A percentile compares a stretch with the other conserved stretches of the same genome.
Evolutionary conservation across 1,140 invertebrate species (phyloP).

Genomic region (Choristoneura fumiferana): DNA sequence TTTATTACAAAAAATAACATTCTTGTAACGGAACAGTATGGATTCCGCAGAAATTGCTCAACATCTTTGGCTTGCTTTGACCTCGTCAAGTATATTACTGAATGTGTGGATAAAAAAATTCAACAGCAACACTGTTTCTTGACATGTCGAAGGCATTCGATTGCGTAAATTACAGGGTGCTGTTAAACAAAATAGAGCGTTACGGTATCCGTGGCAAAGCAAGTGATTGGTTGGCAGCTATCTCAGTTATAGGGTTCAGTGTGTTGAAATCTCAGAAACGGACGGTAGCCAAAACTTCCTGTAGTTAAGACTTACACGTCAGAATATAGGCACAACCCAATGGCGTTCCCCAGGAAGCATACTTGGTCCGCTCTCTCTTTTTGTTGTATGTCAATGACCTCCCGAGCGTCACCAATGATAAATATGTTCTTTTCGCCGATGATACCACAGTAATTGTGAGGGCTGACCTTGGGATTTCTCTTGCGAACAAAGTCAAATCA

Average conservation of each 20-base stretch:
- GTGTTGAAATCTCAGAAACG: neutral
- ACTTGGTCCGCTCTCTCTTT: neutral
- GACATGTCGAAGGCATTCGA: slow-evolving; percentile 26
- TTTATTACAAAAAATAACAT: neutral
- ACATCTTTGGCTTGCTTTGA: slow-evolving; percentile 21
- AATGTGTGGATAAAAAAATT: neutral
- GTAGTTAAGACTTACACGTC: neutral
- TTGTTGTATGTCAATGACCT: neutral
- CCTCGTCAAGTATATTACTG: slow-evolving; percentile 10
- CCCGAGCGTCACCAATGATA: neutral
- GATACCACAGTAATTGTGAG: neutral
- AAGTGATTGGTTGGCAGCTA: slow-evolving; percentile 5
- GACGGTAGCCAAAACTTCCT: neutral
- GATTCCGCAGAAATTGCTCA: slow-evolving; percentile 15
- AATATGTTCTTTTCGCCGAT: neutral
- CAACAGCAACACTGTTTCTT: slow-evolving; percentile 13
- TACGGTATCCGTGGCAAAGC: slow-evolving; percentile 18
- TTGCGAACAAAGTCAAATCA: neutral
- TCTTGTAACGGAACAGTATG: neutral
- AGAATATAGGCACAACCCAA: neutral
- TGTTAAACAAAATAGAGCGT: slow-evolving; percentile 20
- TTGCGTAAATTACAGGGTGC: slow-evolving; percentile 15
- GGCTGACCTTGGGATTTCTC: neutral
- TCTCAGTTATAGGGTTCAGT: neutral
- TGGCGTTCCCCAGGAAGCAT: slow-evolving; percentile 18